Conservation (phyloP, 2,113 vertebrate species). For the Strix aluco region DNA sequence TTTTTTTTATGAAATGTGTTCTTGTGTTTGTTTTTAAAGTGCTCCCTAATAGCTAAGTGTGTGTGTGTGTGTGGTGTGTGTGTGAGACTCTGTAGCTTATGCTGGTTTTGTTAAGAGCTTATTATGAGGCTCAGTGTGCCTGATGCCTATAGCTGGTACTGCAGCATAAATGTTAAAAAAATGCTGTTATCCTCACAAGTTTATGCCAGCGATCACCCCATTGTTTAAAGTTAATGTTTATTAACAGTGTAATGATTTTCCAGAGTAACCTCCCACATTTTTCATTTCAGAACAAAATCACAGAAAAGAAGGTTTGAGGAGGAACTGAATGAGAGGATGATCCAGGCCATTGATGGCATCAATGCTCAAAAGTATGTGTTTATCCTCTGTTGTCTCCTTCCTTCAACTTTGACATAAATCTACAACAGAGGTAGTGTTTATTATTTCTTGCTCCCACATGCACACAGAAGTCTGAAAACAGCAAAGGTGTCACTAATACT, state of each 20-base stretch:
- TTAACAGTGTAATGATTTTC: background rate
- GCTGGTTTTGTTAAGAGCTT: background rate
- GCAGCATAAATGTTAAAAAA: background rate
- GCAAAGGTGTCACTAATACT: background rate
- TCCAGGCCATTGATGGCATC: conserved; percentile 95
- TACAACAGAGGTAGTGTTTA: background rate
- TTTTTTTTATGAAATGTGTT: background rate
- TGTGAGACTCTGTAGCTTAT: background rate
- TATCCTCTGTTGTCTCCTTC: background rate
- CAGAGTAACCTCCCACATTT: background rate
- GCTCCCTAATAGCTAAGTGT: background rate
- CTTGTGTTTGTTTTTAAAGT: background rate
- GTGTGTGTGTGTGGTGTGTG: background rate
- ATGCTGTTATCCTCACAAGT: background rate
- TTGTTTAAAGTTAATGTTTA: background rate
- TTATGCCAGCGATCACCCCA: background rate
- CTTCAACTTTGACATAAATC: background rate
- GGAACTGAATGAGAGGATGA: conserved; percentile 96
- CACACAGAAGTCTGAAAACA: background rate
- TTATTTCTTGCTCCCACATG: background rate
- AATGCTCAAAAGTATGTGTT: conserved; percentile 93
- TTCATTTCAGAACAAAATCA: conserved; percentile 88
- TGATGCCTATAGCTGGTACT: background rate
- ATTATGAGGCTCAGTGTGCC: background rate
- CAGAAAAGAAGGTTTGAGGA: conserved; percentile 98